Evolutionary conservation across 2,888 invertebrate species (phyloP).

Genomic region (Diplazon laetatorius): DNA sequence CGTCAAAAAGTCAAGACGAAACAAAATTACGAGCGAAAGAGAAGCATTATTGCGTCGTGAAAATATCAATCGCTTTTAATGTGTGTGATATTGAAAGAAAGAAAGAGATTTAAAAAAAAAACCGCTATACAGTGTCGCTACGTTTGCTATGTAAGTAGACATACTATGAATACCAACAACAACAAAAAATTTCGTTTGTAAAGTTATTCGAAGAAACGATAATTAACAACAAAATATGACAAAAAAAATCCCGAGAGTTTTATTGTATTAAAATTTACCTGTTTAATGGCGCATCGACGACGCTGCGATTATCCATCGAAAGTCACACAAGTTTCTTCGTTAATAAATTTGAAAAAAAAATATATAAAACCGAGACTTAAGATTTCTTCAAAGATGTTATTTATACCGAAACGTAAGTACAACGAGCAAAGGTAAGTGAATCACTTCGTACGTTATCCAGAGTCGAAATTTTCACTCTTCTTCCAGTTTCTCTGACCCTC

Average conservation of each 20-base stretch:
- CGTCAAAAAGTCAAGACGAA: slow-evolving; percentile 12
- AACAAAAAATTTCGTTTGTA: slow-evolving; percentile 58
- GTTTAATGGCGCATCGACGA: too few relatives aligned
- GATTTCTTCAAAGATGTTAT: neutral
- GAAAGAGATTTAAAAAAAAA: too few relatives aligned
- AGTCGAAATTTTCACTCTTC: too few relatives aligned
- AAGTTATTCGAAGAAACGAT: slow-evolving; percentile 59
- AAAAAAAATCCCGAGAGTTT: slow-evolving; percentile 19
- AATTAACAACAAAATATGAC: slow-evolving; percentile 39
- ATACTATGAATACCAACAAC: slow-evolving; percentile 65
- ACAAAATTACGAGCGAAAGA: slow-evolving; percentile 15
- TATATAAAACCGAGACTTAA: too few relatives aligned
- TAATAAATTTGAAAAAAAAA: too few relatives aligned
- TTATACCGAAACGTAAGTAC: neutral
- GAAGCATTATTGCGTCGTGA: slow-evolving; percentile 39
- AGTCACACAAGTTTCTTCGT: too few relatives aligned
- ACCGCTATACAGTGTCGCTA: slow-evolving; percentile 69
- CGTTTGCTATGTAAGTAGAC: slow-evolving; percentile 71
- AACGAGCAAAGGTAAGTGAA: slow-evolving; percentile 1
- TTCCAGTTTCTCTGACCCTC: too few relatives aligned
- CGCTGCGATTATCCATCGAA: too few relatives aligned
- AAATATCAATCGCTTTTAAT: slow-evolving; percentile 72
- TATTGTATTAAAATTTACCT: slow-evolving; percentile 7
- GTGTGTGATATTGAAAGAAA: slow-evolving; percentile 68
- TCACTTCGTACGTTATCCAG: too few relatives aligned